phyloP scores from a whole-genome alignment of 2,113 vertebrate genomes.

The Turdus rufiventris region DNA sequence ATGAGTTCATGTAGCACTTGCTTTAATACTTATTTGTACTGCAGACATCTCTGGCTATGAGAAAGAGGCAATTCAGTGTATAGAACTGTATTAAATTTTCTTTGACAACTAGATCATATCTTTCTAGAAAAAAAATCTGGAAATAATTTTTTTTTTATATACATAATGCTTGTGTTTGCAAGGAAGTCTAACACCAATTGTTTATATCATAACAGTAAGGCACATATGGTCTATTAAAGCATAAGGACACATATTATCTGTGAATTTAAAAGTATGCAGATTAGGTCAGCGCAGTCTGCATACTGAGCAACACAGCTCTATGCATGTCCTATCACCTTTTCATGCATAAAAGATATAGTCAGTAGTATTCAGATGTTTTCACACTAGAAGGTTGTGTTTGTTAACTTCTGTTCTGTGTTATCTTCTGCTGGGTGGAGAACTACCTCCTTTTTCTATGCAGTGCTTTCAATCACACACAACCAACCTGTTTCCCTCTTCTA shows the following conservation, averaged over 20 bases:
- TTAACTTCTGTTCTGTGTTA: not conserved
- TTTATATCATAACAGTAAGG: not conserved
- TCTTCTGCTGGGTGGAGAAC: not conserved
- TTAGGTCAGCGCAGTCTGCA: not conserved
- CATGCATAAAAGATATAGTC: not conserved
- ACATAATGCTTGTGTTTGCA: not conserved
- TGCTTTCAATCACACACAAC: not conserved
- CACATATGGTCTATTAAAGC: fast-evolving
- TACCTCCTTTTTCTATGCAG: not conserved
- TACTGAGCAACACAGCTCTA: not conserved
- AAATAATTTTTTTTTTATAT: not conserved
- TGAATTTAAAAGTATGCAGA: not conserved
- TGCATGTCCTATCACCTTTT: not conserved
- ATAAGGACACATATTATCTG: not conserved
- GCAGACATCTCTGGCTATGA: not conserved
- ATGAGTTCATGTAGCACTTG: not conserved
- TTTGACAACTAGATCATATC: not conserved
- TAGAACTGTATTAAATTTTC: not conserved
- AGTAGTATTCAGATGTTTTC: not conserved
- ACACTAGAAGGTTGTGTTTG: not conserved
- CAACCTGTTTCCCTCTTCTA: not conserved
- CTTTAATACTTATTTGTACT: not conserved
- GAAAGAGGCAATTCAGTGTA: not conserved
- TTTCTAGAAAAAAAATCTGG: not conserved
- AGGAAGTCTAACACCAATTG: not conserved